Evolutionary conservation across 2,113 vertebrate species (phyloP), one percentile per base, ranked within the genome.

Genomic region (Donacobius atricapilla): DNA sequence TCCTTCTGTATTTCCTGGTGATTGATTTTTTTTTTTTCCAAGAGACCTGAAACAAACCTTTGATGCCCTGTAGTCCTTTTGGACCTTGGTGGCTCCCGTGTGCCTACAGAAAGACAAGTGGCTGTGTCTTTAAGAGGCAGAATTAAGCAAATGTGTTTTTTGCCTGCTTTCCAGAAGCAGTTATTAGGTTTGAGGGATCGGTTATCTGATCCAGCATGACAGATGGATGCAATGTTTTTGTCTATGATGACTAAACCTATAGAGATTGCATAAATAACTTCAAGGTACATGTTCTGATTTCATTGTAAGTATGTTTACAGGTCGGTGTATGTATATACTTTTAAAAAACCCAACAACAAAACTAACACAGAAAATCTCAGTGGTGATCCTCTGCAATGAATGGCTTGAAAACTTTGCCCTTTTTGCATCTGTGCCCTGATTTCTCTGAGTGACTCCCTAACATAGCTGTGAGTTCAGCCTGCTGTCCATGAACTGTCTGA

Each of bases 211-310:
- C 44, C 70, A 92, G 83, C 53, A 20, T 57, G 73, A 84, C 95
- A 94, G 93, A 93, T 92, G 91, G 83, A 78, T 85, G 66, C 91
- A 69, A 39, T 88, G 83, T 75, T 93, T 93, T 87, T 95, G 78
- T 87, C 70, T 96, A 5, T 86, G 91, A 91, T 96, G 93, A 94
- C 82, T 93, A 96, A 94, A 65, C 42, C 71, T 94, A 63, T 27
- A 65, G 78, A 77, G 71, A 66, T 54, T 95, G 68, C 66, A 58
- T 76, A 85, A 93, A 70, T 80, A 91, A 58, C 82, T 91, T 77
- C 4, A 27, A 76, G 77, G 82, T 94, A 85, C 68, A 20, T 27
- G 35, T 80, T 94, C 58, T 47, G 19, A 31, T 83, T 93, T 81
- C 27, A 21, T 25, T 73, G 9, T 40, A 58, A 77, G 33, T 23